Evolutionary conservation across 2,888 invertebrate genomes (phyloP).

Genomic region (Nemotelus nigrinus): DNA sequence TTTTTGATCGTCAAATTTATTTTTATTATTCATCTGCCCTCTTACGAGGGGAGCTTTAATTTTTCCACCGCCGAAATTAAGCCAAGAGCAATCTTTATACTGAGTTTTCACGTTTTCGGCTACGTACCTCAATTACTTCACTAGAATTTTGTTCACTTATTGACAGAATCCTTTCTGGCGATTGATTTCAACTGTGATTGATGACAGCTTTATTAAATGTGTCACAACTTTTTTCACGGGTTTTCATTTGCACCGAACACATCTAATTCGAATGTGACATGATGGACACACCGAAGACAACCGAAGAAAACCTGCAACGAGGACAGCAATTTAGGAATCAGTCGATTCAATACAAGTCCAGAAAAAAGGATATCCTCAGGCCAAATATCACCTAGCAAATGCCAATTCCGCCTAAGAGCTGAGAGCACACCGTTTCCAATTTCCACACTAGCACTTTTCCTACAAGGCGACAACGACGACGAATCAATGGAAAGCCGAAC

Average conservation of each 20-base stretch:
- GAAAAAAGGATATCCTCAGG: constrained; percentile 14
- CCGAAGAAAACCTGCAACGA: constrained; percentile 35
- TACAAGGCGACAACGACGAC: constrained; percentile 39
- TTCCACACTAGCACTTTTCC: constrained; percentile 34
- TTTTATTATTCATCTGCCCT: background rate
- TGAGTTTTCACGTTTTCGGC: constrained; percentile 9
- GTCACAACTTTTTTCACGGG: constrained; percentile 21
- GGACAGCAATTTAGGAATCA: constrained; percentile 20
- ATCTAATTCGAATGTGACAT: constrained; percentile 16
- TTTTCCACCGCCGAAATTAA: constrained; percentile 14
- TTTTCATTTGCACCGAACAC: constrained; percentile 23
- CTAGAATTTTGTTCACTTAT: constrained; percentile 32
- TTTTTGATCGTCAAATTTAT: background rate
- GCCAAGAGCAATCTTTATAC: background rate
- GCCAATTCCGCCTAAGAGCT: constrained; percentile 37
- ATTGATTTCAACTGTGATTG: background rate
- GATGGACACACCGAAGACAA: constrained; percentile 27
- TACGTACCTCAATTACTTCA: constrained; percentile 21
- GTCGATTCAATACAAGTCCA: background rate
- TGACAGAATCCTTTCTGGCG: constrained; percentile 24
- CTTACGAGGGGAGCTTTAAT: background rate
- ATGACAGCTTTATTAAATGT: constrained; percentile 30
- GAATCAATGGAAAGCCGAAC: constrained; percentile 39
- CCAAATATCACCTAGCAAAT: constrained; percentile 28
- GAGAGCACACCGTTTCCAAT: constrained; percentile 27